Conservation (phyloP, 2,113 vertebrate species). For the Sceloporus undulatus region DNA sequence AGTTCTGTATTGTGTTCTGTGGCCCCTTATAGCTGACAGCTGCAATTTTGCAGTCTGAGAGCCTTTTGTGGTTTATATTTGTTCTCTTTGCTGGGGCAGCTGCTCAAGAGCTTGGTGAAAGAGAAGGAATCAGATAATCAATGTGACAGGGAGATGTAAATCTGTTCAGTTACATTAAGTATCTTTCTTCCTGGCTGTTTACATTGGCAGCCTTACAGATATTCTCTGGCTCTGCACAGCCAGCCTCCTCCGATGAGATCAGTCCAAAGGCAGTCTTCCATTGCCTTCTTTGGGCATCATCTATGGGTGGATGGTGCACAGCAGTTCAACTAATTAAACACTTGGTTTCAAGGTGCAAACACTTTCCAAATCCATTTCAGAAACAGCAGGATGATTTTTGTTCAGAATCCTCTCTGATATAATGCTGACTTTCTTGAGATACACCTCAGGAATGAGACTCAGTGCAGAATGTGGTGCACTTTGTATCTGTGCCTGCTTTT, state of each 20-base stretch:
- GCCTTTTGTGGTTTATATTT: slow-evolving; percentile 48
- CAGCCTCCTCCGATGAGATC: slow-evolving; percentile 8
- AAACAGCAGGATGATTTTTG: background rate
- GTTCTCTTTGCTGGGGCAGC: slow-evolving; percentile 37
- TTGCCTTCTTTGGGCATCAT: slow-evolving; percentile 31
- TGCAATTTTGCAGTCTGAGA: slow-evolving; percentile 51
- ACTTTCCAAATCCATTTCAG: background rate
- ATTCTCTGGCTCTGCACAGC: background rate
- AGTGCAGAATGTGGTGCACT: background rate
- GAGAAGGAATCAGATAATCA: slow-evolving; percentile 47
- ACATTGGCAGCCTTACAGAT: background rate
- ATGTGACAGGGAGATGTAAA: slow-evolving; percentile 32
- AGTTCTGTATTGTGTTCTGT: slow-evolving; percentile 48
- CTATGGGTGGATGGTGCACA: background rate
- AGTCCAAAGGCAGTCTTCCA: slow-evolving; percentile 13
- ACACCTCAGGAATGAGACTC: background rate
- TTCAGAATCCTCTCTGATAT: no score
- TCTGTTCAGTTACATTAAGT: slow-evolving; percentile 27
- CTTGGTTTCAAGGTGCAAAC: background rate
- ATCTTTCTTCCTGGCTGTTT: slow-evolving; percentile 29
- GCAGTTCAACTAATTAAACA: background rate
- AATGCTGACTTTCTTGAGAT: background rate
- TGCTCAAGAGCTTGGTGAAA: slow-evolving; percentile 44
- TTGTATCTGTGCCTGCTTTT: background rate
- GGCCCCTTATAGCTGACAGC: slow-evolving; percentile 32